Conservation (phyloP, 2,113 vertebrate genomes). For the Arvicanthis niloticus region DNA sequence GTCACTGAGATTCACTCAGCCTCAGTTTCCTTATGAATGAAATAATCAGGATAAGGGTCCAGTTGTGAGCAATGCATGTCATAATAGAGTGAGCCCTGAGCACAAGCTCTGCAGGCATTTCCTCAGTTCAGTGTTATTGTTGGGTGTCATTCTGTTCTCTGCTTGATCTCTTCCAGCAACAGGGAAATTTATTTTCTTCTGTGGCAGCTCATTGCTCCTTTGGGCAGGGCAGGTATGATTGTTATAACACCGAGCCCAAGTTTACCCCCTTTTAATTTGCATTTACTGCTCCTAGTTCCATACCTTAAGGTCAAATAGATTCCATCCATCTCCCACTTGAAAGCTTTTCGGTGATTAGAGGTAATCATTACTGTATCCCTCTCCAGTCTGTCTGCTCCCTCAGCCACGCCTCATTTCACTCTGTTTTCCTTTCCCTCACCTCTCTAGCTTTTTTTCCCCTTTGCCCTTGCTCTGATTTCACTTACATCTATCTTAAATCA, state of each 20-base stretch:
- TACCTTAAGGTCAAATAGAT: slow-evolving; percentile 28
- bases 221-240: background rate
- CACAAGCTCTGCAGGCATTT: background rate
- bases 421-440: background rate
- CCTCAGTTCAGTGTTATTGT: no score
- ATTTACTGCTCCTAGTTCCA: slow-evolving; percentile 31
- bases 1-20: background rate
- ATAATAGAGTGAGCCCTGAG: no score
- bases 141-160: background rate
- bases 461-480: background rate
- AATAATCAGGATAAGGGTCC: background rate
- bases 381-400: background rate
- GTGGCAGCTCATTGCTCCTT: background rate
- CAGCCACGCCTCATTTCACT: slow-evolving; percentile 45
- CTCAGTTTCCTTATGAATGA: background rate
- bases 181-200: background rate
- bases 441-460: background rate
- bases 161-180: background rate
- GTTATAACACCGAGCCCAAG: background rate
- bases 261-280: slow-evolving; percentile 11
- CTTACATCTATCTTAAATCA: background rate
- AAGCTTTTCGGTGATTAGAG: slow-evolving; percentile 19
- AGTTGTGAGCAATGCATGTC: background rate
- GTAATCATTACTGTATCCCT: background rate
- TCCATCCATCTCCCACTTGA: slow-evolving; percentile 41